Conservation (phyloP, 2,797 vertebrate genomes). For the Taenioides sp. region DNA sequence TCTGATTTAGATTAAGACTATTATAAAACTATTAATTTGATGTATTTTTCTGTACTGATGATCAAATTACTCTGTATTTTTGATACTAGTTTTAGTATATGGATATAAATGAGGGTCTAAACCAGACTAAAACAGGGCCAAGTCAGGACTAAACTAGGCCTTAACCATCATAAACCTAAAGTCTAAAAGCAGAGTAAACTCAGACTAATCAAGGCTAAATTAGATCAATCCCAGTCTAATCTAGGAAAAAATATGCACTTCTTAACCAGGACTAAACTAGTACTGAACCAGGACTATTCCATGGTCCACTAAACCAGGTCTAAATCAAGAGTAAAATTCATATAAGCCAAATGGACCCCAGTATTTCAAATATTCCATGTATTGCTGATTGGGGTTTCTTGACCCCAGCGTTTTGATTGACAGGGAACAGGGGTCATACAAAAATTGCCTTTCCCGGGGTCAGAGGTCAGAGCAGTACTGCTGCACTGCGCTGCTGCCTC, state of each 20-base stretch:
- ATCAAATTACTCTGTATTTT: too few relatives aligned
- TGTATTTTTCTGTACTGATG: too few relatives aligned
- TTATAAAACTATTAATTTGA: too few relatives aligned
- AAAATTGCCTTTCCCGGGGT: constrained; percentile 51
- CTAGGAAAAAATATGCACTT: background rate
- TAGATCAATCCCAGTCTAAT: background rate
- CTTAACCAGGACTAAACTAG: background rate
- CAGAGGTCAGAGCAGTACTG: constrained; percentile 47
- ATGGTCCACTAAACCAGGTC: background rate
- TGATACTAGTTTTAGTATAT: too few relatives aligned
- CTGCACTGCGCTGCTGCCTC: constrained; percentile 32
- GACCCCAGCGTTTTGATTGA: constrained; percentile 53
- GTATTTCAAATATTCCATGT: background rate
- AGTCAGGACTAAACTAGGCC: background rate
- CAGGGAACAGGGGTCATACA: constrained; percentile 52
- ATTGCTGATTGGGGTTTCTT: constrained; percentile 13
- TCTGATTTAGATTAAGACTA: too few relatives aligned
- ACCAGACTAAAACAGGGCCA: too few relatives aligned
- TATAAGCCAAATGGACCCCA: background rate
- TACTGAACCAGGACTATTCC: background rate
- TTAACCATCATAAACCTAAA: too few relatives aligned
- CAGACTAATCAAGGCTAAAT: too few relatives aligned
- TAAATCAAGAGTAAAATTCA: background rate
- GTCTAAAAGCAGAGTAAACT: background rate
- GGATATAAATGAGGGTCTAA: too few relatives aligned